Evolutionary conservation across 2,797 vertebrate species (phyloP).

Genomic region (Lindbergichthys nudifrons): DNA sequence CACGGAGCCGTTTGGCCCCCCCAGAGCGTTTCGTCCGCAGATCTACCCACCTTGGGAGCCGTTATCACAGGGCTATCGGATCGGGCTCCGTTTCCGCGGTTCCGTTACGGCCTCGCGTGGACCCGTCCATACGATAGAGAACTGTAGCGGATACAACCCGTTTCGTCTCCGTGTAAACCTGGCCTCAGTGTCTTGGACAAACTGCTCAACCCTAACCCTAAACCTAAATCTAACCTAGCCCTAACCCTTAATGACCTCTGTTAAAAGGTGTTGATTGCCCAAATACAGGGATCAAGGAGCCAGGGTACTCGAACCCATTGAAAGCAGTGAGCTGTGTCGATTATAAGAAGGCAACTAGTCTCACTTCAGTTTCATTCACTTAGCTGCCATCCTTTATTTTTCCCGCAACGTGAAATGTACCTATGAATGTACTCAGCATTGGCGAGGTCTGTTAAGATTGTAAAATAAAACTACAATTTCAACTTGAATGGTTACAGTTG

Average conservation of each 20-base stretch:
- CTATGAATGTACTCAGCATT: conserved; percentile 9
- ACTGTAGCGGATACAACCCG: too few relatives aligned
- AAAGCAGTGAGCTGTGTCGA: conserved; percentile 15
- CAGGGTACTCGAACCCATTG: conserved; percentile 2
- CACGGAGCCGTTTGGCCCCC: too few relatives aligned
- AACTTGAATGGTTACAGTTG: neutral
- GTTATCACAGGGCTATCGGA: too few relatives aligned
- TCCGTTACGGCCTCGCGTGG: too few relatives aligned
- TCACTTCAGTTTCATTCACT: conserved; percentile 24
- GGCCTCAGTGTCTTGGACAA: conserved; percentile 7
- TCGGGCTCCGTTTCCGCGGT: too few relatives aligned
- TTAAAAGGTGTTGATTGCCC: conserved; percentile 10
- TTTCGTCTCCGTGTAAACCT: too few relatives aligned
- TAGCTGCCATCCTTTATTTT: neutral
- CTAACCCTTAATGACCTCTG: neutral
- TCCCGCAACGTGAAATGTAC: too few relatives aligned
- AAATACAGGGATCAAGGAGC: neutral
- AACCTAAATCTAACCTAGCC: too few relatives aligned
- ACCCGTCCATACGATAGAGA: too few relatives aligned
- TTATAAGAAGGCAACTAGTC: conserved; percentile 22
- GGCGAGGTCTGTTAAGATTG: neutral
- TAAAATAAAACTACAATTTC: conserved; percentile 1
- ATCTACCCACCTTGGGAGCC: too few relatives aligned
- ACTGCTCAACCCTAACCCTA: neutral
- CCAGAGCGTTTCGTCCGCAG: too few relatives aligned